A percentile compares a stretch with the other conserved stretches of the same genome.
phyloP scores from a whole-genome alignment of 2,113 vertebrate species.

The Ailuropoda melanoleuca region DNA sequence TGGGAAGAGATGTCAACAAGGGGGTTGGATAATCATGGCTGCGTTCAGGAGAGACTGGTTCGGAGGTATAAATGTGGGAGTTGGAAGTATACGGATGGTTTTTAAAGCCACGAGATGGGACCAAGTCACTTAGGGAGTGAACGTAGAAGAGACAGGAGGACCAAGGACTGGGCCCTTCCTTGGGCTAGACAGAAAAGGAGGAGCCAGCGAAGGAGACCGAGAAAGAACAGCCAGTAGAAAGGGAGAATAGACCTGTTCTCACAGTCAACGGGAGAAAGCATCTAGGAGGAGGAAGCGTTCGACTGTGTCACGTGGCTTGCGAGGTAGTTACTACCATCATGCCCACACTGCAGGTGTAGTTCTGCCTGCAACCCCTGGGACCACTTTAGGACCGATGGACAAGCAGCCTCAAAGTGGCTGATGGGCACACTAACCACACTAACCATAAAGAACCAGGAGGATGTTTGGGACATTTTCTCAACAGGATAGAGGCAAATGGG shows the following conservation, averaged over 20 bases:
- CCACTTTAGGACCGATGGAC: background rate
- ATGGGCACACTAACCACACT: background rate
- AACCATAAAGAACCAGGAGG: background rate
- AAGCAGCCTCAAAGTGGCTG: background rate
- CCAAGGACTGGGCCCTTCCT: background rate
- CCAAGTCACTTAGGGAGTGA: background rate
- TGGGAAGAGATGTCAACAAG: background rate
- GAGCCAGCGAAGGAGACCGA: background rate
- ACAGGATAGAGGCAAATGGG: background rate
- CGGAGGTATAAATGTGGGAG: background rate
- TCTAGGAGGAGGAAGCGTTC: background rate
- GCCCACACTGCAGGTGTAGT: background rate
- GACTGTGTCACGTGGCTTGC: rapidly evolving
- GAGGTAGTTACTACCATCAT: rapidly evolving
- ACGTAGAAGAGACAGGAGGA: background rate
- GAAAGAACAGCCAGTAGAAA: background rate
- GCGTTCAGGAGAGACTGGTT: background rate
- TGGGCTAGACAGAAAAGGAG: background rate
- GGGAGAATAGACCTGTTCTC: background rate
- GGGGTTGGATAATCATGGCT: background rate
- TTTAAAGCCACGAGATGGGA: background rate
- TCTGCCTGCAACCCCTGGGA: background rate
- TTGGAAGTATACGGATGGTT: background rate
- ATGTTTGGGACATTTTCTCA: background rate
- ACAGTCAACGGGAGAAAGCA: background rate